Evolutionary conservation across 1,140 invertebrate genomes (phyloP).

Genomic region (Artemia franciscana): DNA sequence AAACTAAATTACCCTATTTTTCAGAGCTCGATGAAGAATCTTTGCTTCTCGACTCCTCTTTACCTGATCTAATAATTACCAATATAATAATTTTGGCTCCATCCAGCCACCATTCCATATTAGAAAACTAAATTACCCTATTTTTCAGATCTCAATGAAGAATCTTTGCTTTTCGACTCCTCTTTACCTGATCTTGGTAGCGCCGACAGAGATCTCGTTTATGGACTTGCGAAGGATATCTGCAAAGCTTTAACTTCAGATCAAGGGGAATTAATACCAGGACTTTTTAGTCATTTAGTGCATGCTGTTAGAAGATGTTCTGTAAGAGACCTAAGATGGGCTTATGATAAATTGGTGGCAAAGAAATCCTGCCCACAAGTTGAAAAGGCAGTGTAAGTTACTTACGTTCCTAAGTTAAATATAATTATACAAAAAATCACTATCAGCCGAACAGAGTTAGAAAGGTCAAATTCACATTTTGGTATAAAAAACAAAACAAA

Average conservation of each 20-base stretch:
- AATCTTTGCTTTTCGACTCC: slow-evolving; percentile 6
- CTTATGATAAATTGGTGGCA: background rate
- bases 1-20: too few relatives aligned
- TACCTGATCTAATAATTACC: too few relatives aligned
- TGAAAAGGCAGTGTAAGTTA: slow-evolving; percentile 5
- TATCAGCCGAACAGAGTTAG: too few relatives aligned
- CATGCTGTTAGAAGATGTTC: slow-evolving; percentile 6
- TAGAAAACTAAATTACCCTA: too few relatives aligned
- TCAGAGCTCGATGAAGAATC: too few relatives aligned
- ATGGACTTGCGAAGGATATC: background rate
- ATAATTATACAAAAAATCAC: too few relatives aligned
- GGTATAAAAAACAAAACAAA: too few relatives aligned
- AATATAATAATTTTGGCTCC: too few relatives aligned
- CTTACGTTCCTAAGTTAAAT: too few relatives aligned
- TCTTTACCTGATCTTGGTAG: slow-evolving; percentile 1
- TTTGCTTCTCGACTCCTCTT: too few relatives aligned
- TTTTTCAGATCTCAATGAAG: background rate
- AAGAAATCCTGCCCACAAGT: slow-evolving; percentile 7
- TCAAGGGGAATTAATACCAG: background rate
- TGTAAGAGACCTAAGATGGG: slow-evolving; percentile 1
- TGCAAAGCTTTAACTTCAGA: slow-evolving; percentile 4
- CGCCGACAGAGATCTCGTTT: slow-evolving; percentile 6
- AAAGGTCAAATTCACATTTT: too few relatives aligned
- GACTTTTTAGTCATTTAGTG: slow-evolving; percentile 8
- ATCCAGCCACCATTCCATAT: too few relatives aligned